Conservation (phyloP, 2,888 invertebrate species). For the Pristionchus entomophagus region DNA sequence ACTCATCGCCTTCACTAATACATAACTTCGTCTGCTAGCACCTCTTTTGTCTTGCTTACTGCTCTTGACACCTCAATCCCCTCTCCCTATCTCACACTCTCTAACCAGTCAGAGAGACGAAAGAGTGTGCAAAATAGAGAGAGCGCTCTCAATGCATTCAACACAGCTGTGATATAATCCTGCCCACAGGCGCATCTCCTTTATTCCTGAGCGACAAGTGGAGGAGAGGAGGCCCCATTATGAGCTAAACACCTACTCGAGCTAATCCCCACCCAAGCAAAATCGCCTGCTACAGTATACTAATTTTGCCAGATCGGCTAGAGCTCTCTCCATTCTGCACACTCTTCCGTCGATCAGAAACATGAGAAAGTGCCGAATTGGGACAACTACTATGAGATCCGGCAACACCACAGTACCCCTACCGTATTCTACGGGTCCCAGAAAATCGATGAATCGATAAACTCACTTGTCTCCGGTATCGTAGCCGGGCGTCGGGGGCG, state of each 20-base stretch:
- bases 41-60: background rate
- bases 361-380: too few relatives aligned
- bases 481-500: constrained; percentile 44
- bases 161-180: background rate
- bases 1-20: background rate
- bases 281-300: background rate
- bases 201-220: background rate
- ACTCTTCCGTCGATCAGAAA: too few relatives aligned
- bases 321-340: too few relatives aligned
- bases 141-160: background rate
- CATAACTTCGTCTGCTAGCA: background rate
- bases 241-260: constrained; percentile 12
- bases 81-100: background rate
- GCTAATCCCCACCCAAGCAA: constrained; percentile 10
- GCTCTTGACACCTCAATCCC: background rate
- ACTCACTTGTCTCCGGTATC: constrained; percentile 44
- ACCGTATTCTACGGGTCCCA: background rate
- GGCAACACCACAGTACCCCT: background rate
- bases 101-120: background rate
- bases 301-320: background rate
- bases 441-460: background rate
- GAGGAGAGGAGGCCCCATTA: background rate
- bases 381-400: background rate
- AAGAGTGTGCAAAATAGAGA: background rate
- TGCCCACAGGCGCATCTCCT: constrained; percentile 1